Base-by-base conservation (phyloP, 2,888 invertebrate genomes). In the Drosophila monieri region DNA sequence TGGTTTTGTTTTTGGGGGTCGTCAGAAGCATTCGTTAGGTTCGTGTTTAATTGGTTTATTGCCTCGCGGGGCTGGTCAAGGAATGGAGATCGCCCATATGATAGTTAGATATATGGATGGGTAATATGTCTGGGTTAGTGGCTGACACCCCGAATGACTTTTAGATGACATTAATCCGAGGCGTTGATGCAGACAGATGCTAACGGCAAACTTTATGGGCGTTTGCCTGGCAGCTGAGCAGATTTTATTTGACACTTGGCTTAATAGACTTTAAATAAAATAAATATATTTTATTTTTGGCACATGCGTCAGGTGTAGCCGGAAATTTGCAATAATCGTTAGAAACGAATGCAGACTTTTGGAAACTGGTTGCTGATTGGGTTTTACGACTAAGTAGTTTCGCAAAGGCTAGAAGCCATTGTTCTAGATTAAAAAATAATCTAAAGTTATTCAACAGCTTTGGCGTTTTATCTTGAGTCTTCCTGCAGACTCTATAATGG, bases 241-340 rank as follows among this genome's bases (percentile, higher is more conserved):
- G 39, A 14, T 47, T 61, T 64, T 55, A 39, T 47, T 46, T 32
- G 56, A 2, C 32, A 32, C 15, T 6, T 18, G 68, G 47, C 6
- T 55, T 39, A 6, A 68, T 68, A 27, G 32, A 48, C 14, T 37
- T 30, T 27, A 2, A 18, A 23, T 47, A 41, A 15, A 41, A 18
- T 41, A 8, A 9, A 18, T 47, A 8, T 27, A 25, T 30, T 14
- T 48, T 30, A 15, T 60, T 58, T 35, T 69, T 27, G 32, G 46
- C 39, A 39, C 46, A 56, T 27, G 70, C 39, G 32, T 56, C 65
- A 43, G 59, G 65, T 70, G 71, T 58, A 70, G 65, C 65, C 65
- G 71, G 71, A 66, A 66, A 66, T 70, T 70, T 58, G 60, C 65
- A 71, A 43, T 21, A 15, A 41, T 43, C n/a, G 6, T 15, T 14